phyloP scores from a whole-genome alignment of 2,888 invertebrate genomes.

The Chydorus sphaericus region DNA sequence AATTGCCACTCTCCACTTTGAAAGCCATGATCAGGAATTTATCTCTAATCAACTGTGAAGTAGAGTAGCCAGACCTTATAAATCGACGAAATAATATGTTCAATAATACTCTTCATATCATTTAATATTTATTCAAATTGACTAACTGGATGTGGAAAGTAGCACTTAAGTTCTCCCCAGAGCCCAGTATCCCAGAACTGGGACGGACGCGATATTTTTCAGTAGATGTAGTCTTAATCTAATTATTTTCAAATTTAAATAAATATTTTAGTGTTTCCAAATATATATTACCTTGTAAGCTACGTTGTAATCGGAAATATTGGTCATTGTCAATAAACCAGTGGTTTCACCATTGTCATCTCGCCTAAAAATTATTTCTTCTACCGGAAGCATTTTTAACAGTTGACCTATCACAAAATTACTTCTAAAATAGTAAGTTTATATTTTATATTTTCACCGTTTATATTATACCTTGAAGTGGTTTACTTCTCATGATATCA shows the following conservation, averaged over 20 bases:
- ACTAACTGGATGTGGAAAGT: constrained; percentile 58
- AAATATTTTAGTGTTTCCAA: not conserved
- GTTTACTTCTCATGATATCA: not conserved
- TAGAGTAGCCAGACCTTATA: constrained; percentile 54
- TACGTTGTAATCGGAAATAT: constrained; percentile 44
- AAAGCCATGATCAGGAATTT: constrained; percentile 79
- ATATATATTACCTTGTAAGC: constrained; percentile 47
- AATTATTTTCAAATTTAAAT: constrained; percentile 26
- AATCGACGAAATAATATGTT: too few species aligned
- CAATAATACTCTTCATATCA: too few species aligned
- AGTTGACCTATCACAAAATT: constrained; percentile 7
- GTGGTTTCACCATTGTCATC: constrained; percentile 46
- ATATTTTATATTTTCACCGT: not conserved
- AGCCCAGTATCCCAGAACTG: constrained; percentile 57
- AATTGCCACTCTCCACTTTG: constrained; percentile 40
- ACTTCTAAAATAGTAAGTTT: not conserved
- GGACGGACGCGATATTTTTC: constrained; percentile 89
- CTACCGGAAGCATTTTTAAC: constrained; percentile 41
- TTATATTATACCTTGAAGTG: not conserved
- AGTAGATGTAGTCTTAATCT: constrained; percentile 91
- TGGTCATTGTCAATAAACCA: constrained; percentile 52
- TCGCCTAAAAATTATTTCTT: constrained; percentile 50
- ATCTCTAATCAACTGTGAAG: constrained; percentile 49
- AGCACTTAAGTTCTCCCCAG: constrained; percentile 47
- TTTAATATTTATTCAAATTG: too few species aligned